phyloP scores from a whole-genome alignment of 2,113 vertebrate genomes.

The Blennius ocellaris region DNA sequence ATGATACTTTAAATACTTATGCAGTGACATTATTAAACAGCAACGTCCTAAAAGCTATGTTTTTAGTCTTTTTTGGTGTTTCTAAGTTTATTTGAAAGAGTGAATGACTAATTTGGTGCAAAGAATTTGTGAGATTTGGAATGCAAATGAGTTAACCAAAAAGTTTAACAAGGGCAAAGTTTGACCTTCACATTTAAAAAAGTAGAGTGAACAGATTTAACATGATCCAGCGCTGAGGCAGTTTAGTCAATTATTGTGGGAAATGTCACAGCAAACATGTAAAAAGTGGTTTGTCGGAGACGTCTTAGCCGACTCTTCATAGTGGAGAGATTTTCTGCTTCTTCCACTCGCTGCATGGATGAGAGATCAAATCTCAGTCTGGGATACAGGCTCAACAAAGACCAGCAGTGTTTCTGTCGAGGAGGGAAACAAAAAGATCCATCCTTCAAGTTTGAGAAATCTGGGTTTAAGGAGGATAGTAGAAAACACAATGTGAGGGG shows the following conservation, averaged over 20 bases:
- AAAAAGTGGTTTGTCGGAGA: slow-evolving; percentile 6
- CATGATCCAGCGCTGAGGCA: neutral
- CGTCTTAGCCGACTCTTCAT: neutral
- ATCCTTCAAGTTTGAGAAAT: slow-evolving; percentile 14
- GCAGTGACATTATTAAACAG: too few relatives aligned
- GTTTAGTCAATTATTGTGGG: neutral
- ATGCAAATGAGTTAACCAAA: neutral
- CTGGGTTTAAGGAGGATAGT: slow-evolving; percentile 23
- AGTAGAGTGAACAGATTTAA: neutral
- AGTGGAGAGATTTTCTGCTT: slow-evolving; percentile 15
- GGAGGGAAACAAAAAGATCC: neutral
- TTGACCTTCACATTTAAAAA: slow-evolving; percentile 7
- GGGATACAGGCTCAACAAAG: slow-evolving; percentile 19
- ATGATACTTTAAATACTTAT: too few relatives aligned
- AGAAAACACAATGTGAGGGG: slow-evolving; percentile 25
- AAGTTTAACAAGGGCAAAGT: slow-evolving; percentile 2
- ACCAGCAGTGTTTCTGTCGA: slow-evolving; percentile 3
- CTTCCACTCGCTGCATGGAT: neutral
- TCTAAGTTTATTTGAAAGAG: neutral
- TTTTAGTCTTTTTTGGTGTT: neutral
- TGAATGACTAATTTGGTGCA: neutral
- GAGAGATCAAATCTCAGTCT: neutral
- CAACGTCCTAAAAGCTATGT: too few relatives aligned
- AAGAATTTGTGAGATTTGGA: too few relatives aligned
- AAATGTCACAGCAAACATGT: slow-evolving; percentile 15